Evolutionary conservation across 2,888 invertebrate species (phyloP).

Genomic region (Sarcophaga rosellei): DNA sequence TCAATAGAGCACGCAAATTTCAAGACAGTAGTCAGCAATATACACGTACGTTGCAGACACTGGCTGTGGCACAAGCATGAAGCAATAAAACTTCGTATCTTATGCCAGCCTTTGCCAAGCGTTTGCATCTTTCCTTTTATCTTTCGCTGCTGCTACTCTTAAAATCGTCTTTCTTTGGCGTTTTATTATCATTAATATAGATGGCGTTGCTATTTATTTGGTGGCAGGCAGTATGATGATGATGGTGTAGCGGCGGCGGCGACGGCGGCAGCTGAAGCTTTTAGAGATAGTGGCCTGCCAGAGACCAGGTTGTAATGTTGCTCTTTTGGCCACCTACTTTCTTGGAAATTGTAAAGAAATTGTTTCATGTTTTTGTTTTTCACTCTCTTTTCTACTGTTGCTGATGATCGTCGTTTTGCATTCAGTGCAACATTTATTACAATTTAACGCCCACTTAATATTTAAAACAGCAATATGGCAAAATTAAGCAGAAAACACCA

Average conservation of each 20-base stretch:
- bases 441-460: slow-evolving; percentile 68
- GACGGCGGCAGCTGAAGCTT: not conserved
- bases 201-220: slow-evolving; percentile 19
- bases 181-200: slow-evolving; percentile 19
- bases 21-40: slow-evolving; percentile 63
- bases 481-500: not conserved
- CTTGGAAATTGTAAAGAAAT: slow-evolving; percentile 61
- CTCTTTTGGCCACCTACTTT: slow-evolving; percentile 68
- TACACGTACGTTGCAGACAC: slow-evolving; percentile 24
- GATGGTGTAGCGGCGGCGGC: not conserved
- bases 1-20: slow-evolving; percentile 66
- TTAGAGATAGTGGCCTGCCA: not conserved
- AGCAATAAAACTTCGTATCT: slow-evolving; percentile 4
- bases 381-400: too few relatives aligned
- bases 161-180: not conserved
- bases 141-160: slow-evolving; percentile 6
- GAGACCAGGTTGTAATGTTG: slow-evolving; percentile 35
- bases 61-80: not conserved
- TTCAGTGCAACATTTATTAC: slow-evolving; percentile 59
- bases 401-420: slow-evolving; percentile 34
- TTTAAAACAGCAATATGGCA: not conserved
- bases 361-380: not conserved
- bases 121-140: not conserved
- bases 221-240: not conserved
- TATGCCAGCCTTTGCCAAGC: not conserved